Percentiles rank a stretch among this genome's conserved stretches.
Conservation (phyloP, 2,113 vertebrate species). For the Sturnira hondurensis region DNA sequence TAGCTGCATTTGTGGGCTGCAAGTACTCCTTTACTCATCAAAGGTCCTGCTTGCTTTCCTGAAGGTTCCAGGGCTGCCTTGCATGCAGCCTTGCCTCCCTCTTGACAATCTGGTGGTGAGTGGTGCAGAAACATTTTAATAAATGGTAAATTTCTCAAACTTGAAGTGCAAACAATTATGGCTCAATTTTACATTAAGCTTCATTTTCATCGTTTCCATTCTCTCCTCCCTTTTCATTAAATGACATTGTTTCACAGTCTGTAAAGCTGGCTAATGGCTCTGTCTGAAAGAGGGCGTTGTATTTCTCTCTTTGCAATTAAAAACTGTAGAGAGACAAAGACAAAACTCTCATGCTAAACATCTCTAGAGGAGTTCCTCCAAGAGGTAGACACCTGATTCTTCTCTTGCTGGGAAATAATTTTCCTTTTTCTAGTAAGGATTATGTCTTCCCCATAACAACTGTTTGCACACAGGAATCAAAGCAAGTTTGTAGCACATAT, state of each 20-base stretch:
- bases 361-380: slow-evolving; percentile 43
- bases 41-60: background rate
- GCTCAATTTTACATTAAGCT: slow-evolving; percentile 82
- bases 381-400: slow-evolving; percentile 61
- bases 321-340: slow-evolving; percentile 72
- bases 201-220: slow-evolving; percentile 78
- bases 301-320: slow-evolving; percentile 75
- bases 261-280: slow-evolving; percentile 82
- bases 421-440: slow-evolving; percentile 43
- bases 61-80: slow-evolving; percentile 47
- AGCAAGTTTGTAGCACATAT: slow-evolving; percentile 81
- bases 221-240: slow-evolving; percentile 82
- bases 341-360: slow-evolving; percentile 45
- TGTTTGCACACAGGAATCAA: slow-evolving; percentile 76
- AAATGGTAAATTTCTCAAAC: slow-evolving; percentile 84
- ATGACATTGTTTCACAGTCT: slow-evolving; percentile 82
- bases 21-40: background rate
- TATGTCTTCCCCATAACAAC: slow-evolving; percentile 74
- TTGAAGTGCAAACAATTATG: slow-evolving; percentile 85
- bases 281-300: slow-evolving; percentile 71
- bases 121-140: slow-evolving; percentile 84
- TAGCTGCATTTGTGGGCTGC: background rate
- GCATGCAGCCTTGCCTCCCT: slow-evolving; percentile 45
- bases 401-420: slow-evolving; percentile 34
- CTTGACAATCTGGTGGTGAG: slow-evolving; percentile 78